phyloP scores from a whole-genome alignment of 2,888 invertebrate species.

The Coelogynopora nodosa region DNA sequence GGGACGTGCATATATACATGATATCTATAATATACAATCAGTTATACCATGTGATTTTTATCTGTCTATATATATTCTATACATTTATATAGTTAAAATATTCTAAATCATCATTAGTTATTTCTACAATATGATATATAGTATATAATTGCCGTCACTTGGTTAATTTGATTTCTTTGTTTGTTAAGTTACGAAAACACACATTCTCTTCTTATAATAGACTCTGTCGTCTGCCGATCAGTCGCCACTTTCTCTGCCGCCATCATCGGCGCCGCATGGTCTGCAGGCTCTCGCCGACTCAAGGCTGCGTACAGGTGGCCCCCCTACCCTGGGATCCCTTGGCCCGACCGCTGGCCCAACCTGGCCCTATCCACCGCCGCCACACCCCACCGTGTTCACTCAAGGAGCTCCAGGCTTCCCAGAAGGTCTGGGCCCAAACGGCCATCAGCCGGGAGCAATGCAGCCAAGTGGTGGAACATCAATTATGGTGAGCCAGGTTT shows the following conservation, averaged over 20 bases:
- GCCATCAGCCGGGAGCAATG: not conserved
- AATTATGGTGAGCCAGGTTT: not conserved
- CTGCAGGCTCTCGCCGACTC: not conserved
- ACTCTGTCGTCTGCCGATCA: not conserved
- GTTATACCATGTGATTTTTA: too few relatives aligned
- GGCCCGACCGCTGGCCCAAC: not conserved
- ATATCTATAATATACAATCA: too few relatives aligned
- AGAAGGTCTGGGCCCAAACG: not conserved
- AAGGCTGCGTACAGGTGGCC: not conserved
- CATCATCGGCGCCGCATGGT: not conserved
- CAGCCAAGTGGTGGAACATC: not conserved
- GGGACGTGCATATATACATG: too few relatives aligned
- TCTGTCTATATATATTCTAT: too few relatives aligned
- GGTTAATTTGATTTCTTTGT: too few relatives aligned
- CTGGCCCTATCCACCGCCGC: not conserved
- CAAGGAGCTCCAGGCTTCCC: not conserved
- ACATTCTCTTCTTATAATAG: not conserved
- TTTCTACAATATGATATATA: too few relatives aligned
- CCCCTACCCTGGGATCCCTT: not conserved
- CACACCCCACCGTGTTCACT: not conserved
- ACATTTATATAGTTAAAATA: too few relatives aligned
- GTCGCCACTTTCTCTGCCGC: not conserved
- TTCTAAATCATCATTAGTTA: too few relatives aligned
- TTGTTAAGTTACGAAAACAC: too few relatives aligned
- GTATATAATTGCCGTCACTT: too few relatives aligned